Evolutionary conservation across 2,113 vertebrate species (phyloP).

Genomic region (Conger conger): DNA sequence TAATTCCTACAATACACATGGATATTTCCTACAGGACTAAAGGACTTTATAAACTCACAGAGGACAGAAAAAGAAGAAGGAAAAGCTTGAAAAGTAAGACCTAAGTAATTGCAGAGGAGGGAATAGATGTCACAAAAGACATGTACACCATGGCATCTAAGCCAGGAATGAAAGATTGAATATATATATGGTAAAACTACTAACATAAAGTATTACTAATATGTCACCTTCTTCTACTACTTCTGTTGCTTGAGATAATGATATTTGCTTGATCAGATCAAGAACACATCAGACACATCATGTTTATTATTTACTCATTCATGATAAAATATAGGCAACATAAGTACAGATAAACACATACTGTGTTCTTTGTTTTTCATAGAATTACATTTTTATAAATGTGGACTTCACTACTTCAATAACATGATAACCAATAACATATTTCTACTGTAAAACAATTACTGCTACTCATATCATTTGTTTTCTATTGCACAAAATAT

Average conservation of each 20-base stretch:
- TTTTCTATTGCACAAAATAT: not conserved
- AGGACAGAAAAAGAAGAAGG: not conserved
- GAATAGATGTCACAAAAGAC: not conserved
- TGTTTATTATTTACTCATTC: not conserved
- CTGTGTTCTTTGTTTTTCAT: not conserved
- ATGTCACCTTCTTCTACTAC: not conserved
- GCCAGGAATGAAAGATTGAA: too few relatives aligned
- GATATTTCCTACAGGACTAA: not conserved
- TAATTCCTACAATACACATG: not conserved
- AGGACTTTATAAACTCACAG: not conserved
- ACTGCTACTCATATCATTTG: not conserved
- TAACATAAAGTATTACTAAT: not conserved
- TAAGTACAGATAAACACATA: not conserved
- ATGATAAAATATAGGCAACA: not conserved
- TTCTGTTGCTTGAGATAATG: not conserved
- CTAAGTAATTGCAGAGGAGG: not conserved
- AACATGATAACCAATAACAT: too few relatives aligned
- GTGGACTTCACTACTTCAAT: too few relatives aligned
- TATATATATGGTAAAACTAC: not conserved
- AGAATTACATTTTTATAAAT: too few relatives aligned
- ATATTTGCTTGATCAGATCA: not conserved
- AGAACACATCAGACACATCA: too few relatives aligned
- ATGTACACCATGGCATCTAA: too few relatives aligned
- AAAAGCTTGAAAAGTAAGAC: not conserved
- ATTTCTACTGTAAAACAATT: not conserved